Evolutionary conservation across 2,888 invertebrate genomes (phyloP), one percentile per base, ranked within the genome.

Genomic region (Hemicrepidius hirtus): DNA sequence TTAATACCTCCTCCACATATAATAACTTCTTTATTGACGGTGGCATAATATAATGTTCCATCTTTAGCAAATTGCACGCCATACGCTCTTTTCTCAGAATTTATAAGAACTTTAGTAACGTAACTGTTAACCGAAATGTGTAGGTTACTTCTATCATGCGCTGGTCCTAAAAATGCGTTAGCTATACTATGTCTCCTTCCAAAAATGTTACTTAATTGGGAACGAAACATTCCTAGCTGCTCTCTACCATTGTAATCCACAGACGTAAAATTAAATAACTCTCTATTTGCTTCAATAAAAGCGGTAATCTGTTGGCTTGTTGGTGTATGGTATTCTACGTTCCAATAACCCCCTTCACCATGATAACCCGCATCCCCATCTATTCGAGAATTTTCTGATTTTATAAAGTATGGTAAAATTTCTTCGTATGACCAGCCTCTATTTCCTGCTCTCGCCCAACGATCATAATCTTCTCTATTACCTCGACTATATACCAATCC

Each of bases 1-100:
- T 94, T 94, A 69, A 96, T 92, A 0, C 95, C 91, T 0, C 95
- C 95, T 1, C 92, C 94, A 9, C 93, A 91, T 2, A 95, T 75
- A 67, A 96, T 92, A 0, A 95, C 91, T 85, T 94, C 94, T 78
- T 89, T 91, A 49, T 88, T 86, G 0, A 92, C 93, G 67, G 80
- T 82, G 0, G 90, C 90, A 53, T 85, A 85, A 32, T 85, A 84
- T 49, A 83, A 84, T 67, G 85, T 78, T 0, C 87, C 86, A 65
- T 87, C 85, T 44, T 87, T 84, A 0, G 87, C 84, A 68, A 91
- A 90, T 77, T 89, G 84, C 0, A 93, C 89, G 2, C 91, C 92
- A 57, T 87, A 85, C 0, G 91, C 90, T 0, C 80, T 84, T 76
- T 87, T 88, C 12, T 79, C 71, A 0, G 84, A 83, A 75, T 90